Conservation (phyloP, 2,888 invertebrate species). For the Yponomeuta cagnagella region DNA sequence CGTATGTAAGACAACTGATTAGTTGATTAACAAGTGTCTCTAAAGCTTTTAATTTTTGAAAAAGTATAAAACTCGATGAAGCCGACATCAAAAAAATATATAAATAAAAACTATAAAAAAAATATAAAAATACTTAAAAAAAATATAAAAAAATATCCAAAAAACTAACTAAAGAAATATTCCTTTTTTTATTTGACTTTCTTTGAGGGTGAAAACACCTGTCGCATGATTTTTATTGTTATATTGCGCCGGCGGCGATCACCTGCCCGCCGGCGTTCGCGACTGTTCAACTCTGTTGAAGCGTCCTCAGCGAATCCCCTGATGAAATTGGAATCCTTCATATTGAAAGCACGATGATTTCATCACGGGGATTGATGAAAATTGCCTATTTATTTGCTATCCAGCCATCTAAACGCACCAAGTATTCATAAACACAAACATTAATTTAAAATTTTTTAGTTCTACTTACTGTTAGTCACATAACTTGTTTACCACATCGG, state of each 20-base stretch:
- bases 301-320: not conserved
- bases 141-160: conserved; percentile 30
- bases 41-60: conserved; percentile 59
- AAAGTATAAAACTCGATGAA: conserved; percentile 40
- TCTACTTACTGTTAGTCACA: not conserved
- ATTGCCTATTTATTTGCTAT: not conserved
- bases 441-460: not conserved
- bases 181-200: conserved; percentile 40
- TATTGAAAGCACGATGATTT: not conserved
- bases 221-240: conserved; percentile 31
- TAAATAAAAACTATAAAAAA: conserved; percentile 39
- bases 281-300: not conserved
- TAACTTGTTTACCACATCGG: not conserved
- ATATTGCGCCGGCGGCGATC: conserved; percentile 22
- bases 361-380: not conserved
- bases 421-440: not conserved
- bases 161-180: conserved; percentile 40
- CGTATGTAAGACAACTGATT: conserved; percentile 61
- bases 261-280: not conserved
- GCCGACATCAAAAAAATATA: conserved; percentile 41
- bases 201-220: conserved; percentile 33
- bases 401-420: conserved; percentile 8
- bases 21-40: conserved; percentile 57
- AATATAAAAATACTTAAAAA: conserved; percentile 39
- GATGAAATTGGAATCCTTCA: not conserved